Base-by-base conservation (phyloP, 2,888 invertebrate genomes). In the Platycheirus albimanus region DNA sequence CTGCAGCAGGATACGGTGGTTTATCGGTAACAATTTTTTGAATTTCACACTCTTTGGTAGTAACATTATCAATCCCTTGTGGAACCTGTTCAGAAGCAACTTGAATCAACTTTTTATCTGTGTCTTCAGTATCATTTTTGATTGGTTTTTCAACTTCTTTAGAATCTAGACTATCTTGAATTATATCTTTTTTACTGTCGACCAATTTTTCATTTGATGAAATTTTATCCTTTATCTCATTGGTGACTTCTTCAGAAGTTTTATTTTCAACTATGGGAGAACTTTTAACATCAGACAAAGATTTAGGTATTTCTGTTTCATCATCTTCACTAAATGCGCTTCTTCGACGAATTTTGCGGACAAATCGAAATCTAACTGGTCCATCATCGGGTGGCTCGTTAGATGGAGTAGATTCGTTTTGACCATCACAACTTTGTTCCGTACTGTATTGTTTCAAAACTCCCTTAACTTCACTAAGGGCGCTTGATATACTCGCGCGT, bases 371-470 rank as follows among this genome's bases (percentile, higher is more conserved):
- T 36, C 86, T 66, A 0, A 90, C 87, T 7, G 88, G 86, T 0
- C 85, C 86, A 17, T 79, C 86, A 45, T 87, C 85, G 17, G 52
- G 6, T 8, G 70, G 36, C 7, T 67, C 13, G 13, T 56, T 43
- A 11, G 78, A 67, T 66, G 61, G 20, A 69, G 52, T 33, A 54
- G 72, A 69, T 74, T 83, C 72, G 30, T 54, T 36, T 63, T 72
- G 67, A n/a, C 30, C 61, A 49, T 88, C 89, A 0, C 85, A 77
- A 56, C 88, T 88, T 15, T 86, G 86, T 15, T 90, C 90, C 2
- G 88, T 89, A 75, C 90, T 90, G 63, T 90, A 90, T 64, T 90
- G 89, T 74, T 88, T 89, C 3, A 90, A 84, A 10, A 90, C 90
- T 7, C 88, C 88, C 71, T 90, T 90, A 0, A 90, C 90, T 76